Conservation (phyloP, 2,797 vertebrate species). For the Macrochelys suwanniensis region DNA sequence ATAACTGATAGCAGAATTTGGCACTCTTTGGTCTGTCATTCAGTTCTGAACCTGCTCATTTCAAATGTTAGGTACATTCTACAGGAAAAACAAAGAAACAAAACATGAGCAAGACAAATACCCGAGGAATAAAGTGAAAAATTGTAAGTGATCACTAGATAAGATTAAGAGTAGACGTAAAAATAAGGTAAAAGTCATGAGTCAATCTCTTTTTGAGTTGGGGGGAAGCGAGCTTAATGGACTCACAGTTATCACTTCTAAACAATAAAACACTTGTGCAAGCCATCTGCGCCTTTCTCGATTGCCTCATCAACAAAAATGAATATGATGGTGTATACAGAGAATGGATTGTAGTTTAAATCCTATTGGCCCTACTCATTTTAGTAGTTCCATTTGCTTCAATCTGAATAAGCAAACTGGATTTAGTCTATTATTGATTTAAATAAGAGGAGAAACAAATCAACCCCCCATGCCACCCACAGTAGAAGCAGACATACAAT, state of each 20-base stretch:
- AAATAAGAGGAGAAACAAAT: neutral
- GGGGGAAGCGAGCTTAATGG: neutral
- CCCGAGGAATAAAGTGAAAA: neutral
- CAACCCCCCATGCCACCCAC: neutral
- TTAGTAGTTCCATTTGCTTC: neutral
- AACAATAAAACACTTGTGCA: neutral
- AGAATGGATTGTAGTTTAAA: neutral
- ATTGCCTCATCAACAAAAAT: neutral
- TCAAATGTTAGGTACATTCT: neutral
- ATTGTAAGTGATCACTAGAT: fast-evolving
- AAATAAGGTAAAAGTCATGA: neutral
- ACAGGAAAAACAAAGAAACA: neutral
- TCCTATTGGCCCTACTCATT: neutral
- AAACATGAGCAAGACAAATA: neutral
- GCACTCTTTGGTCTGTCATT: neutral
- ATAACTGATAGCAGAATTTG: neutral
- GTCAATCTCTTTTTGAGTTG: fast-evolving
- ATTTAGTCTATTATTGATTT: neutral
- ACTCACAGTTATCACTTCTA: neutral
- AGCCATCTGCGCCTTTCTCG: neutral
- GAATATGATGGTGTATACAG: neutral
- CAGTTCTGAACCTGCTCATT: neutral
- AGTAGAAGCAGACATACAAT: neutral
- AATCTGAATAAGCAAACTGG: neutral
- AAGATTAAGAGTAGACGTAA: neutral